Base-by-base conservation (phyloP, 2,113 vertebrate genomes). In the Stigmatopora argus region DNA sequence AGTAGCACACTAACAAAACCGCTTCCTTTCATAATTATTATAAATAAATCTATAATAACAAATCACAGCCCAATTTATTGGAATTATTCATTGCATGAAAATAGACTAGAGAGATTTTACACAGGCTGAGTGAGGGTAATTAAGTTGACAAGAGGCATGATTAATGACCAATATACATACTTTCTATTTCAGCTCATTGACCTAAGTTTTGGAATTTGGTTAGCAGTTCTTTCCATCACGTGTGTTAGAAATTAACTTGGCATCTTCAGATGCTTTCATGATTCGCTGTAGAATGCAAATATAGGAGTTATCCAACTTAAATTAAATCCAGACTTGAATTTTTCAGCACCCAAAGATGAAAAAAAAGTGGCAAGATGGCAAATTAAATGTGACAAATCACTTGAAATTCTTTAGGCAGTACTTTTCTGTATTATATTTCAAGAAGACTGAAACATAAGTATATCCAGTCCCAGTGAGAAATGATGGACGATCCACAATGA, bases 181-280 rank as follows among this genome's bases (percentile, higher is more conserved):
- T 18, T 57, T 57, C 10, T 21, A 21, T 53, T 53, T 23, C 11
- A 53, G 19, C 3, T 52, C 15, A n/a, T 17, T 49, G 11, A 48
- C 18, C 38, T 31, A 8, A 57, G 41, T 60, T 64, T 60, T 52
- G 44, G 35, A 46, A 10, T 19, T 13, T n/a, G 21, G 17, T 12
- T 61, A 9, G 21, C 59, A 53, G n/a, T 31, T 48, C 23, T 35
- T 49, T 45, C 3, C 23, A 19, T 44, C 12, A 26, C 34, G 23
- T 56, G 49, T 38, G 52, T 59, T 52, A 46, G 46, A 59, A 41
- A 55, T 65, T 65, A 65, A 69, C 55, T 62, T 65, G 66, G 61
- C 55, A 58, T 47, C 7, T 9, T 71, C 41, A 34, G 48, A 38
- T 13, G 3, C 17, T 10, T 52, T 31, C 23, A 51, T n/a, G 26